A percentile compares a stretch with the other conserved stretches of the same genome.
phyloP scores from a whole-genome alignment of 2,113 vertebrate genomes.

The Carlito syrichta region DNA sequence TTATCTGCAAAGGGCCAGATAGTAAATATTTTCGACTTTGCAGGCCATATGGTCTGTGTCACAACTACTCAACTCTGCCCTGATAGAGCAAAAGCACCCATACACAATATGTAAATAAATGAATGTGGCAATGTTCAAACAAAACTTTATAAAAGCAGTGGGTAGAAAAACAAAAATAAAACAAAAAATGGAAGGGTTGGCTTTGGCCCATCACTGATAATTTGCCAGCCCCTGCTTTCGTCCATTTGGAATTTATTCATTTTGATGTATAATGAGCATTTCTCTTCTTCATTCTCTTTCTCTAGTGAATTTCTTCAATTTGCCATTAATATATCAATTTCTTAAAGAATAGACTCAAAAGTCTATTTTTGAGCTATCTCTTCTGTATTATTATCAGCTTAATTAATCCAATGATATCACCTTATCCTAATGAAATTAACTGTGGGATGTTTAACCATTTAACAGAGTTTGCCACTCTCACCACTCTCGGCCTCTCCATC shows the following conservation, averaged over 20 bases:
- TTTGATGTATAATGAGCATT: background rate
- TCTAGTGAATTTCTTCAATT: background rate
- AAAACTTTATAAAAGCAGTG: slow-evolving; percentile 37
- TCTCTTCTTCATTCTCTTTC: background rate
- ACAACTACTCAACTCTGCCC: slow-evolving; percentile 39
- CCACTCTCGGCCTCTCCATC: background rate
- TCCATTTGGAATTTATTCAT: background rate
- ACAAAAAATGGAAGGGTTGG: background rate
- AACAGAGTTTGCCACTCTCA: background rate
- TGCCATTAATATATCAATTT: background rate
- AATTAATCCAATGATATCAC: background rate
- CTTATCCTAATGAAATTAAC: background rate
- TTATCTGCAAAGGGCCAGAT: slow-evolving; percentile 56
- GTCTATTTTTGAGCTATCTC: background rate
- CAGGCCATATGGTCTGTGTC: slow-evolving; percentile 25
- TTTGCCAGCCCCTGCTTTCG: slow-evolving; percentile 16
- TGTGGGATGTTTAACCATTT: background rate
- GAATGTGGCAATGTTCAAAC: slow-evolving; percentile 11
- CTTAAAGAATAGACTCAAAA: background rate
- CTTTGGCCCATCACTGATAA: background rate
- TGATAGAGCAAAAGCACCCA: slow-evolving; percentile 23
- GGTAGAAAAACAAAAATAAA: background rate
- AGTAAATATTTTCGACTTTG: slow-evolving; percentile 53
- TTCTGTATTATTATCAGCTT: background rate
- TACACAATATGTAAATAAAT: slow-evolving; percentile 21